Conservation (phyloP, 2,113 vertebrate species). For the Pseudopodoces humilis region DNA sequence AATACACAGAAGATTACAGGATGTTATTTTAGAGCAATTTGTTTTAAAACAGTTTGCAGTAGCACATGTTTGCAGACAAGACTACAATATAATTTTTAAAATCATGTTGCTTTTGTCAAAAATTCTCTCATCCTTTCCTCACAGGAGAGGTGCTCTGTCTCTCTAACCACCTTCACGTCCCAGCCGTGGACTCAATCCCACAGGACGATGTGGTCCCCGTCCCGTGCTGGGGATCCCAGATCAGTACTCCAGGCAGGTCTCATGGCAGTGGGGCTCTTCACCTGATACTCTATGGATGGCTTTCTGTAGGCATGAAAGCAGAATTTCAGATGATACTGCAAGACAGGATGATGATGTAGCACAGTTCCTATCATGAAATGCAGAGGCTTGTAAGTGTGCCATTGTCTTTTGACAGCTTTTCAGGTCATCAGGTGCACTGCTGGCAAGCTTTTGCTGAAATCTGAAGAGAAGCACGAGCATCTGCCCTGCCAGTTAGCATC, state of each 20-base stretch:
- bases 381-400: background rate
- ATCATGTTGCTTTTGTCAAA: too few species aligned
- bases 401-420: background rate
- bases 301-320: background rate
- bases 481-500: background rate
- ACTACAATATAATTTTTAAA: too few species aligned
- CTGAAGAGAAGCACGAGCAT: background rate
- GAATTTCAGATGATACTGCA: background rate
- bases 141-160: background rate
- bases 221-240: background rate
- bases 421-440: background rate
- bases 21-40: too few species aligned
- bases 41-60: too few species aligned
- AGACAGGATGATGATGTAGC: background rate
- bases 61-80: too few species aligned
- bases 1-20: too few species aligned
- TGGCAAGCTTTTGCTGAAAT: background rate
- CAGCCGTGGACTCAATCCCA: background rate
- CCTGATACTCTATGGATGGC: background rate
- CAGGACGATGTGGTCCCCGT: accelerated
- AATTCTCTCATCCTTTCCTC: background rate
- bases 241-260: background rate
- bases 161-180: background rate
- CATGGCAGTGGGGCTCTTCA: background rate
- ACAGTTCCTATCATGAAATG: background rate